phyloP scores from a whole-genome alignment of 2,113 vertebrate species.

The Merops nubicus region DNA sequence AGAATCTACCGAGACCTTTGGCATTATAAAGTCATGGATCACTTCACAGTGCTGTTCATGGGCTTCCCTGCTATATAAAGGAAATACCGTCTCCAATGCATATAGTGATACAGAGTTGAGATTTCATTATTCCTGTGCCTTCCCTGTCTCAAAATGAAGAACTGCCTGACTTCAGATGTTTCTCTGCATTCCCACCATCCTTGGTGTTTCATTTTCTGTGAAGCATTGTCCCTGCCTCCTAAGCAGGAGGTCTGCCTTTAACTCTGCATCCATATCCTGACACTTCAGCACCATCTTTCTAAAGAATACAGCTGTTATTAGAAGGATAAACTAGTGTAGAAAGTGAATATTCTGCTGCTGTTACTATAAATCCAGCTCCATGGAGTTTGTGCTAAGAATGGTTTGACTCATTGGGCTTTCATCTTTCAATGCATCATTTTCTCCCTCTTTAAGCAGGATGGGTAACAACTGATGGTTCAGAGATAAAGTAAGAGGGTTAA shows the following conservation, averaged over 20 bases:
- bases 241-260: background rate
- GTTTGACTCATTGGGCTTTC: background rate
- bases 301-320: background rate
- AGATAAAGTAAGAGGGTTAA: background rate
- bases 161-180: background rate
- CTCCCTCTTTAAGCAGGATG: background rate
- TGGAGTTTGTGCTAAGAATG: background rate
- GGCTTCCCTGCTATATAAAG: background rate
- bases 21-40: background rate
- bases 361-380: background rate
- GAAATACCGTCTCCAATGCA: background rate
- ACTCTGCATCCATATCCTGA: background rate
- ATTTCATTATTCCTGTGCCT: background rate
- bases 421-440: background rate
- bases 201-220: background rate
- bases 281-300: background rate
- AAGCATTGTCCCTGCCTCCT: background rate
- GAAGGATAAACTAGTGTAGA: background rate
- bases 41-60: background rate
- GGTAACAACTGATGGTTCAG: background rate
- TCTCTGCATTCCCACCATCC: background rate
- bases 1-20: background rate
- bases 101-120: rapidly evolving
- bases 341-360: background rate
- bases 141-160: background rate